Percentiles rank a stretch among this genome's conserved stretches.
Conservation (phyloP, 2,888 invertebrate species). For the Chrysomela aeneicollis region DNA sequence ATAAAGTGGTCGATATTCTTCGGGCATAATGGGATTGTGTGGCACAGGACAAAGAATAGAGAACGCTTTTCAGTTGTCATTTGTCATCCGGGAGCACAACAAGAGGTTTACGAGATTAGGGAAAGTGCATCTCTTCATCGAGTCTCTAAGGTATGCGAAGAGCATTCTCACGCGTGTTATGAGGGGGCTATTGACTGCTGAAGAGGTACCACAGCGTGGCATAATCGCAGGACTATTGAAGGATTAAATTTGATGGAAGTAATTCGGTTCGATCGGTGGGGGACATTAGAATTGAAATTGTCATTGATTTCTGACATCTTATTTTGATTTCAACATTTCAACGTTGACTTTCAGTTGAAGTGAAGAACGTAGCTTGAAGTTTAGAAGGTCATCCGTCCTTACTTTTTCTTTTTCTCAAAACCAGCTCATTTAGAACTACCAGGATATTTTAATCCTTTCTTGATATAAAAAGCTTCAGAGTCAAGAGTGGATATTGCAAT, state of each 20-base stretch:
- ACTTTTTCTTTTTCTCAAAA: no score
- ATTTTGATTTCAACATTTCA: no score
- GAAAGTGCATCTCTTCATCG: conserved; percentile 16
- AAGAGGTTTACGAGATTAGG: conserved; percentile 22
- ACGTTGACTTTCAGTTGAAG: no score
- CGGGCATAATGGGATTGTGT: conserved; percentile 15
- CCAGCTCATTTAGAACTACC: no score
- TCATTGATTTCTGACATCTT: no score
- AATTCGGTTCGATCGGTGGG: conserved; percentile 1
- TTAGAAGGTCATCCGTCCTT: no score
- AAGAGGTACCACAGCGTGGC: conserved; percentile 13
- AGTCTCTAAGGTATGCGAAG: conserved; percentile 15
- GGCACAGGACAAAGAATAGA: conserved; percentile 6
- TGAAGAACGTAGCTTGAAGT: no score
- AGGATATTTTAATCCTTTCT: no score
- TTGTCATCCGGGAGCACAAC: conserved; percentile 11
- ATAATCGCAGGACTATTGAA: conserved; percentile 11
- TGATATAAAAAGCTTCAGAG: no score
- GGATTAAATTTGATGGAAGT: conserved; percentile 18
- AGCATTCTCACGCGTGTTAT: conserved; percentile 19
- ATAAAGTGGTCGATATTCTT: conserved; percentile 24
- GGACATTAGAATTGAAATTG: background rate
- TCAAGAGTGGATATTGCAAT: no score
- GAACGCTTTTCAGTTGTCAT: conserved; percentile 19
- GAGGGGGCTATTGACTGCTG: conserved; percentile 13